Percentiles rank a stretch among this genome's conserved stretches.
Evolutionary conservation across 2,797 vertebrate species (phyloP).

Genomic region (Eulemur rubriventer): DNA sequence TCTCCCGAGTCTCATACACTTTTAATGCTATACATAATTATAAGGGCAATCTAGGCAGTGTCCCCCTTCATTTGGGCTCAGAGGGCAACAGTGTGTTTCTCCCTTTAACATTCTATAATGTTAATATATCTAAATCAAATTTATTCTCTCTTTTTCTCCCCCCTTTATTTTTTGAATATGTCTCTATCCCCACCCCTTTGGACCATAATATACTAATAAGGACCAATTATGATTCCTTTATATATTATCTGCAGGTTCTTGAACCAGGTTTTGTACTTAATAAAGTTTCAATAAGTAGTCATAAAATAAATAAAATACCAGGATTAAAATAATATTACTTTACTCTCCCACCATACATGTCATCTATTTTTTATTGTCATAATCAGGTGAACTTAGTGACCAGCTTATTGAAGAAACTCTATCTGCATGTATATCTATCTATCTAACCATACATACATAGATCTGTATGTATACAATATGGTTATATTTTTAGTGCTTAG

Average conservation of each 20-base stretch:
- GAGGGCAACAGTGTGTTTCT: not conserved
- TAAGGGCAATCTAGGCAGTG: rapidly evolving
- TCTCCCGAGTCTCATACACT: not conserved
- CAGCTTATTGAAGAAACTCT: not conserved
- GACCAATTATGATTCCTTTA: not conserved
- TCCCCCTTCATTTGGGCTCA: not conserved
- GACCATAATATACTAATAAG: not conserved
- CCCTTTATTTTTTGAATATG: not conserved
- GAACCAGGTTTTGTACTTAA: not conserved
- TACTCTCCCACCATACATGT: not conserved
- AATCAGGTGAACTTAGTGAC: not conserved
- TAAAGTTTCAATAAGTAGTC: not conserved
- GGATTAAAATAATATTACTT: not conserved
- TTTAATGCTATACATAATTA: not conserved
- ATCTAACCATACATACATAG: not conserved
- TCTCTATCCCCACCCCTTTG: not conserved
- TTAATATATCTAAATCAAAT: not conserved
- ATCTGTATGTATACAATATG: not conserved
- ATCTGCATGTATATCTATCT: not conserved
- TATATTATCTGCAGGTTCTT: not conserved
- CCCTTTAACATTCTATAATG: not conserved
- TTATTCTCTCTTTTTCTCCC: not conserved
- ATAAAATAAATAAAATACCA: not conserved
- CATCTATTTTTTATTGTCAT: not conserved
- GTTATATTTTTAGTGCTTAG: not conserved